A percentile compares a stretch with the other conserved stretches of the same genome.
Conservation (phyloP, 2,888 invertebrate genomes). For the Orthosia gracilis region DNA sequence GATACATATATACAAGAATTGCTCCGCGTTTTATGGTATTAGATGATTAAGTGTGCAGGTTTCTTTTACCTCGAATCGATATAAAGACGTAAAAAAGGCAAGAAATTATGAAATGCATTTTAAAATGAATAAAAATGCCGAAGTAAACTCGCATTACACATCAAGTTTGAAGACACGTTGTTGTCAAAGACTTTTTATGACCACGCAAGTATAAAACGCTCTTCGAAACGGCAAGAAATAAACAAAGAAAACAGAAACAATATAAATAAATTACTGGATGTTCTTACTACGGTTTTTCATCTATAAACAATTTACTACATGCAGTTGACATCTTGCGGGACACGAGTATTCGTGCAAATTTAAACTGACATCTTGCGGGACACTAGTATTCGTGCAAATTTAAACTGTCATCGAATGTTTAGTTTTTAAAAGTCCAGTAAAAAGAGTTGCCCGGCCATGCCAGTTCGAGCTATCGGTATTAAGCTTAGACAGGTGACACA, state of each 20-base stretch:
- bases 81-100: slow-evolving; percentile 9
- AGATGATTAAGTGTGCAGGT: too few species aligned
- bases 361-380: slow-evolving; percentile 48
- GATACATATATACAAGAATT: too few species aligned
- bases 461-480: slow-evolving; percentile 46
- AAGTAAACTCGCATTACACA: slow-evolving; percentile 20
- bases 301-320: slow-evolving; percentile 52
- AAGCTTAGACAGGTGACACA: slow-evolving; percentile 53
- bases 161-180: slow-evolving; percentile 35
- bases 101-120: slow-evolving; percentile 9
- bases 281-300: slow-evolving; percentile 53
- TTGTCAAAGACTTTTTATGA: slow-evolving; percentile 41
- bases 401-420: slow-evolving; percentile 47
- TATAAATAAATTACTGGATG: slow-evolving; percentile 47
- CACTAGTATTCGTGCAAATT: slow-evolving; percentile 49
- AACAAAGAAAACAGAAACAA: slow-evolving; percentile 28
- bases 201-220: slow-evolving; percentile 36
- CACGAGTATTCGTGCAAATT: slow-evolving; percentile 47
- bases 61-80: not conserved
- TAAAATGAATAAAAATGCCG: slow-evolving; percentile 10
- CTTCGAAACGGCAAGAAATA: slow-evolving; percentile 37
- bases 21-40: too few species aligned
- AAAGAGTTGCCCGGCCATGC: slow-evolving; percentile 37
- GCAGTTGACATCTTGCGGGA: slow-evolving; percentile 47
- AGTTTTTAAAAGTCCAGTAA: slow-evolving; percentile 41